Evolutionary conservation across 2,113 vertebrate genomes (phyloP), one percentile per base, ranked within the genome.

Genomic region (Halcyon malimbica): DNA sequence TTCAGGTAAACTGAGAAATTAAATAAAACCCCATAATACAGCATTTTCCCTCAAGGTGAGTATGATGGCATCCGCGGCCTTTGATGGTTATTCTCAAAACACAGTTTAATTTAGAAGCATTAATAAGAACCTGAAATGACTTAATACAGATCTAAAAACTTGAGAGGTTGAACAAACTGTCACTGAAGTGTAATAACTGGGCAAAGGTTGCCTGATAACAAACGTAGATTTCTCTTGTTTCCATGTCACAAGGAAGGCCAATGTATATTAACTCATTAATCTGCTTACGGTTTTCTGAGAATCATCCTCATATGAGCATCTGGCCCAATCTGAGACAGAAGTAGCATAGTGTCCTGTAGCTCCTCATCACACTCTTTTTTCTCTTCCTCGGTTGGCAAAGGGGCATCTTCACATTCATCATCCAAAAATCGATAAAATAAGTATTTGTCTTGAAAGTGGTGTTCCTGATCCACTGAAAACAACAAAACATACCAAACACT

Each of bases 221-320:
- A 56, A 44, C 3, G 10, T 8, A 81, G 26, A 16, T 80, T 77
- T 76, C 31, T 74, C 78, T 54, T 68, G 10, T 79, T 81, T 74
- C 77, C 17, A 31, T 16, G 19, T 64, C 68, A 84, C 35, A 60
- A 50, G 35, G 23, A 94, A 91, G 37, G n/a, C 15, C 10, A 20
- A 33, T 11, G 13, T 41, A 37, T 21, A 79, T 39, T 35, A 87
- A 91, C 31, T 59, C 31, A 65, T 89, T 68, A 69, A 83, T 96
- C 33, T 92, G 94, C 99, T 96, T 98, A 99, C 99, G 95, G 98
- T 98, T 99, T 99, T 93, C 98, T 98, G 87, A 99, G 99, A 93
- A 99, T 99, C 99, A 99, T 99, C 97, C 99, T 98, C 99, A 99
- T 99, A 90, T 99, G 99, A 60, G 99, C 99, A 25, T 99, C 99